Evolutionary conservation across 2,113 vertebrate genomes (phyloP).

Genomic region (Osmerus mordax): DNA sequence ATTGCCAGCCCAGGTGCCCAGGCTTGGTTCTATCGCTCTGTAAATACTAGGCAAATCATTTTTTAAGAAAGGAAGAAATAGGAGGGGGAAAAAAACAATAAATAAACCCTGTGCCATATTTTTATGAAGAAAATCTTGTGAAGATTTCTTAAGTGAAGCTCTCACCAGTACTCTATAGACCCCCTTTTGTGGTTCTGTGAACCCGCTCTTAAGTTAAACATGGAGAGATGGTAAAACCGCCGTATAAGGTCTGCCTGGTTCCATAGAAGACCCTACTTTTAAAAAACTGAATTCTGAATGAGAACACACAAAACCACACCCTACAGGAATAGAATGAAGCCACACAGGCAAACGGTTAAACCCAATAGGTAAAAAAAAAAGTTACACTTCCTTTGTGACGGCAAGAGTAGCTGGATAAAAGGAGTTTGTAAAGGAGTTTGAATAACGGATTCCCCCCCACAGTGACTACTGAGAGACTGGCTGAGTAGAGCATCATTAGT

Average conservation of each 20-base stretch:
- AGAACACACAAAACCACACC: constrained; percentile 46
- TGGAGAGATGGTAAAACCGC: constrained; percentile 61
- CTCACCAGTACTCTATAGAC: neutral
- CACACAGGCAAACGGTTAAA: constrained; percentile 53
- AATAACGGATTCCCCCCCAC: no score
- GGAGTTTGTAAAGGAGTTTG: no score
- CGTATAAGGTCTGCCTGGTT: constrained; percentile 43
- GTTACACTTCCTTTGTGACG: constrained; percentile 39
- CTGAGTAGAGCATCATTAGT: no score
- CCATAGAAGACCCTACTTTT: constrained; percentile 65
- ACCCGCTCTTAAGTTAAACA: constrained; percentile 57
- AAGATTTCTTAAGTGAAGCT: constrained; percentile 20
- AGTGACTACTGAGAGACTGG: no score
- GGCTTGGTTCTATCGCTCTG: constrained; percentile 43
- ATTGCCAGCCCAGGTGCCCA: constrained; percentile 37
- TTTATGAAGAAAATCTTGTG: neutral
- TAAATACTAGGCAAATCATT: constrained; percentile 39
- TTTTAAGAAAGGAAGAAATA: constrained; percentile 11
- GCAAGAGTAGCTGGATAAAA: no score
- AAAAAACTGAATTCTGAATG: constrained; percentile 66
- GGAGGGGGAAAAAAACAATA: constrained; percentile 3
- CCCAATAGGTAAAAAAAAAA: constrained; percentile 63
- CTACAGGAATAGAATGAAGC: constrained; percentile 54
- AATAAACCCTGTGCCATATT: constrained; percentile 18
- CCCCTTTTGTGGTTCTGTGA: constrained; percentile 34